A percentile compares a stretch with the other conserved stretches of the same genome.
Conservation (phyloP, 2,888 invertebrate species). For the Nesidiocoris tenuis region DNA sequence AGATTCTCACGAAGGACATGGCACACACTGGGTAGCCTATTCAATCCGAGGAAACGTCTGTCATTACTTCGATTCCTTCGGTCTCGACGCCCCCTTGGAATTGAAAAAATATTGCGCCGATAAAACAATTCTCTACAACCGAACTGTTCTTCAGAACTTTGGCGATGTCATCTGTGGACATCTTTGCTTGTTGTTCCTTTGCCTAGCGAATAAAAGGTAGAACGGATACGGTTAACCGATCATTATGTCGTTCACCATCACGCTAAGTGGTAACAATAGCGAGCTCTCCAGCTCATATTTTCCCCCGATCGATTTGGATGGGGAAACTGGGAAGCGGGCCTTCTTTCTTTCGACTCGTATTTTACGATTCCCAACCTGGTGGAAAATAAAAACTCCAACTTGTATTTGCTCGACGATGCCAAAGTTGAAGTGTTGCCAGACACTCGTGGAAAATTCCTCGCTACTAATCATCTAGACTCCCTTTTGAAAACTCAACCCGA, state of each 20-base stretch:
- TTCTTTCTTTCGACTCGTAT: constrained; percentile 21
- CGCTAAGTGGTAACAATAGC: neutral
- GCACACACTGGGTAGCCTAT: constrained; percentile 51
- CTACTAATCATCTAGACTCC: neutral
- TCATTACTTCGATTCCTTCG: constrained; percentile 15
- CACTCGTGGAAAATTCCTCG: neutral
- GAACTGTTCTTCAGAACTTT: neutral
- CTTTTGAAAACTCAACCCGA: neutral
- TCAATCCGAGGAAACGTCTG: neutral
- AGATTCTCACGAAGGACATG: constrained; percentile 46
- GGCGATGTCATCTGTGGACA: constrained; percentile 24
- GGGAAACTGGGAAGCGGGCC: constrained; percentile 19
- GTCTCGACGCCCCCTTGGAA: constrained; percentile 10
- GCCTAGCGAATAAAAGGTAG: neutral
- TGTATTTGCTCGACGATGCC: constrained; percentile 1
- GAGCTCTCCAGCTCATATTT: neutral
- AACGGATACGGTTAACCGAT: neutral
- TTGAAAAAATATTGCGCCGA: neutral
- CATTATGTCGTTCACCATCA: constrained; percentile 1
- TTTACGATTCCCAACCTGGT: constrained; percentile 13
- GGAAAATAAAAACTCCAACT: neutral
- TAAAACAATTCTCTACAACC: constrained; percentile 15
- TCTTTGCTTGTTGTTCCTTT: constrained; percentile 13
- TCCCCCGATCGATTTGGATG: constrained; percentile 14
- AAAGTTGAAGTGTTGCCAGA: neutral